A percentile compares a stretch with the other conserved stretches of the same genome.
phyloP scores from a whole-genome alignment of 2,797 vertebrate species.

The Merluccius polli region DNA sequence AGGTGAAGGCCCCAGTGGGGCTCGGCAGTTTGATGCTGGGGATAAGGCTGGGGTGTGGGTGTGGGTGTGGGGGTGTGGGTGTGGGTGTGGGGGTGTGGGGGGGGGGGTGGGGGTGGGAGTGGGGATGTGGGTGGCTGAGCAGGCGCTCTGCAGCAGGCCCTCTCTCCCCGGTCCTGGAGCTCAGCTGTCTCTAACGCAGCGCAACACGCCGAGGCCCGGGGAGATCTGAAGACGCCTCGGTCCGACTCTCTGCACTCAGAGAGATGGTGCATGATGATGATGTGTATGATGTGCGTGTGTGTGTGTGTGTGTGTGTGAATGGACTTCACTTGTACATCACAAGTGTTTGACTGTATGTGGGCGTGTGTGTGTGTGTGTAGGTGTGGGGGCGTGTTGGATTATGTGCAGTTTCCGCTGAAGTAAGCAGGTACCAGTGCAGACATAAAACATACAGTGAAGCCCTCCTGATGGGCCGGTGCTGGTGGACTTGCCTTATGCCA shows the following conservation, averaged over 20 bases:
- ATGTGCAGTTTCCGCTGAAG: slow-evolving; percentile 34
- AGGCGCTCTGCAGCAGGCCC: too few relatives aligned
- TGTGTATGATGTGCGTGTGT: not conserved
- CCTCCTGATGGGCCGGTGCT: slow-evolving; percentile 32
- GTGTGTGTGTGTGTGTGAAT: too few relatives aligned
- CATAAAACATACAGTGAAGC: slow-evolving; percentile 25
- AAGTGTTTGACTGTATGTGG: too few relatives aligned
- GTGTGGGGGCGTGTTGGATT: slow-evolving; percentile 25
- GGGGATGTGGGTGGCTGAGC: too few relatives aligned
- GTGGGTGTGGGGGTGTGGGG: too few relatives aligned
- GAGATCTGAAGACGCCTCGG: too few relatives aligned
- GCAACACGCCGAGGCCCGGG: too few relatives aligned
- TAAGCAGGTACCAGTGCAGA: slow-evolving; percentile 39
- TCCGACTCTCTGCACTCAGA: too few relatives aligned
- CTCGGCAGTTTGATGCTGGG: not conserved
- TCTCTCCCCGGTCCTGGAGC: slow-evolving; percentile 8
- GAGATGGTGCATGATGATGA: too few relatives aligned
- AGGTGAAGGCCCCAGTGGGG: not conserved
- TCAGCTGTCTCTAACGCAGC: slow-evolving; percentile 9
- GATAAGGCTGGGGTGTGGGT: not conserved
- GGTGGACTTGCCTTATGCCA: slow-evolving; percentile 43
- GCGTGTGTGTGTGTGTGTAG: slow-evolving; percentile 13
- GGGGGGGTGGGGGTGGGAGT: too few relatives aligned
- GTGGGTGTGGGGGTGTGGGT: not conserved
- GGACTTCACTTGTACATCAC: too few relatives aligned